Percentiles rank a stretch among this genome's conserved stretches.
These are phyloP conservation scores for Leucoptera coffeella DNA, from an alignment of 2,888 invertebrate genomes.

Conservation along the genomic window DNA sequence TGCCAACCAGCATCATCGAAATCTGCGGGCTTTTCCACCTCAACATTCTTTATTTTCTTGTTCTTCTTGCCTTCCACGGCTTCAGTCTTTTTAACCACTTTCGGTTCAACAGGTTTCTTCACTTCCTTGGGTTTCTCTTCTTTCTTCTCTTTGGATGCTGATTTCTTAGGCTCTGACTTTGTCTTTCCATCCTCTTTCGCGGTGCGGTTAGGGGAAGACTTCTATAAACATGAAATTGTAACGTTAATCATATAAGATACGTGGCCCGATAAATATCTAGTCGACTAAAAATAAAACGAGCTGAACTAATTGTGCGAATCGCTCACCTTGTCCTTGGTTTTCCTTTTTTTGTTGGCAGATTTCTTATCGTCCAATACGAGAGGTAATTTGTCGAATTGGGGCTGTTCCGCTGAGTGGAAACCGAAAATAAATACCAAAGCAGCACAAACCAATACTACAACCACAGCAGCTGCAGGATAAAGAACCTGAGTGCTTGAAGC, in stretches of 20 bases:
- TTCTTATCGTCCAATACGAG: conserved; percentile 60
- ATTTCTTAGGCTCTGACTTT: conserved; percentile 55
- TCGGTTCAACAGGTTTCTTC: conserved; percentile 31
- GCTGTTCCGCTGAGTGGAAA: conserved; percentile 74
- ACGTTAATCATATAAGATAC: conserved; percentile 7
- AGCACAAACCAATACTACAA: conserved; percentile 65
- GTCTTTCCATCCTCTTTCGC: conserved; percentile 51
- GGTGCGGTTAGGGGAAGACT: conserved; percentile 59
- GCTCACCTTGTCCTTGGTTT: conserved; percentile 66
- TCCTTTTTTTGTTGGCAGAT: conserved; percentile 61
- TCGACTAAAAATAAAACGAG: conserved; percentile 49
- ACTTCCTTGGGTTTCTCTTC: conserved; percentile 49
- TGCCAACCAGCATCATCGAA: conserved; percentile 75
- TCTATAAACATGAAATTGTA: conserved; percentile 21
- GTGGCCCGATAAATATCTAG: too few species aligned
- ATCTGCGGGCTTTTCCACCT: conserved; percentile 62
- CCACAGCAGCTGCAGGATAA: conserved; percentile 51
- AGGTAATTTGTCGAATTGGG: conserved; percentile 69
- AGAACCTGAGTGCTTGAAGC: conserved; percentile 51
- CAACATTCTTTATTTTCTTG: conserved; percentile 52
- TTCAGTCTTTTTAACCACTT: conserved; percentile 31
- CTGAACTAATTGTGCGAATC: conserved; percentile 11
- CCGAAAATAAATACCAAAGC: conserved; percentile 72
- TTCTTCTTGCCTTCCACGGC: conserved; percentile 43
- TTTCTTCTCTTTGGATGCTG: conserved; percentile 47